Evolutionary conservation across 2,888 invertebrate species (phyloP), one percentile per base, ranked within the genome.

Genomic region (Cerastoderma edule): DNA sequence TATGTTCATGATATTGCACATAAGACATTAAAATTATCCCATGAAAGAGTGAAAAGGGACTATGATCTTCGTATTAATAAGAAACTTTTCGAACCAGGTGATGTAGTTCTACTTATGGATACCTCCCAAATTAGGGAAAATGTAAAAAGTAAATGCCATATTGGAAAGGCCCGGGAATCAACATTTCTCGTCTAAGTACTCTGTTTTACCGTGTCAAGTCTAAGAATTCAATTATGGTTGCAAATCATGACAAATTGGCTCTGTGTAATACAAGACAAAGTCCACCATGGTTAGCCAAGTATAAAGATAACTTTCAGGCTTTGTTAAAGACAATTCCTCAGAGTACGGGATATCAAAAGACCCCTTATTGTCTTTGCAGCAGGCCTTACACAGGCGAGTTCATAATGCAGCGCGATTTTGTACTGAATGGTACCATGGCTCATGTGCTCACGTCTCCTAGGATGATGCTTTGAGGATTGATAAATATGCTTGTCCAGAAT

Each of bases 101-200:
- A 39, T 16, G 16, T 13, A 39, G 39, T 39, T 8, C 16, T 39
- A 16, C 8, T 39, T 13, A 10, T 39, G 39, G 39, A 39, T 16
- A 39, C 39, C 16, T 8, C 39, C 16, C 39, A 39, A 39, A 39
- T 39, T 39, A 39, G 16, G 16, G 39, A 16, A 39, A 70, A 22
- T 53, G 70, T 39, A 48, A 27, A 19, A 70, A 82, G 39, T 44
- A 79, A 22, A n/a, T 32, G 1, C 44, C 76, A 0, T 75, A 71
- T 0, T 79, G 78, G 79, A 76, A 69, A 33, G 78, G 82, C 0
- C 78, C 39, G 10, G 16, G 39, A 39, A 39, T 39, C 8, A 39
- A 10, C 16, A 16, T 39, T 39, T 39, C 39, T 8, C 8, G 16
- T 13, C 8, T 39, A 10, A 39, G 39, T 39, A 10, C 39, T 39